Conservation (phyloP, 2,888 invertebrate species). For the Pediacus dermestoides region DNA sequence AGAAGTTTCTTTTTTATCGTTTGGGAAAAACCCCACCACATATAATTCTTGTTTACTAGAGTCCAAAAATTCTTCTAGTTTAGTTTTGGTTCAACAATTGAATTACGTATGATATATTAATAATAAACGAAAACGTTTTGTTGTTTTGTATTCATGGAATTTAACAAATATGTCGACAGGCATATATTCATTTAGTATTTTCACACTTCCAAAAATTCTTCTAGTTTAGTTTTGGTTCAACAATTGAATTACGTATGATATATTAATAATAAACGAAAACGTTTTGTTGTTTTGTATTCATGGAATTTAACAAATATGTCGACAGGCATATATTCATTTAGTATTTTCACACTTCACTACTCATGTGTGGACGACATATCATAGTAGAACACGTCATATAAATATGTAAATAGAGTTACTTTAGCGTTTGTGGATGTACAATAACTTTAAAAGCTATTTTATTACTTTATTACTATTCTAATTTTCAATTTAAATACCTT, state of each 20-base stretch:
- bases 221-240: too few species aligned
- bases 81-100: too few species aligned
- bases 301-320: conserved; percentile 27
- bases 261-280: conserved; percentile 20
- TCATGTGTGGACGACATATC: conserved; percentile 44
- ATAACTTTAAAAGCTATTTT: conserved; percentile 48
- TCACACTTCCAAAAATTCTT: too few species aligned
- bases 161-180: conserved; percentile 30
- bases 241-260: too few species aligned
- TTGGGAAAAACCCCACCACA: too few species aligned
- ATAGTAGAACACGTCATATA: conserved; percentile 43
- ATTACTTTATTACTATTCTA: conserved; percentile 49
- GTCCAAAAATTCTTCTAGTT: too few species aligned
- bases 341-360: conserved; percentile 44
- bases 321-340: conserved; percentile 38
- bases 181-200: conserved; percentile 43
- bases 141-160: conserved; percentile 21
- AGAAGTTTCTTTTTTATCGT: conserved; percentile 44
- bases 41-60: too few species aligned
- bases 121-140: conserved; percentile 21
- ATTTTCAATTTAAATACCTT: conserved; percentile 49
- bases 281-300: conserved; percentile 23
- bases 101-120: too few species aligned
- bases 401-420: conserved; percentile 45
- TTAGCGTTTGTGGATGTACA: conserved; percentile 37